A percentile compares a stretch with the other conserved stretches of the same genome.
Conservation (phyloP, 1,140 invertebrate species). For the Heterodera schachtii region DNA sequence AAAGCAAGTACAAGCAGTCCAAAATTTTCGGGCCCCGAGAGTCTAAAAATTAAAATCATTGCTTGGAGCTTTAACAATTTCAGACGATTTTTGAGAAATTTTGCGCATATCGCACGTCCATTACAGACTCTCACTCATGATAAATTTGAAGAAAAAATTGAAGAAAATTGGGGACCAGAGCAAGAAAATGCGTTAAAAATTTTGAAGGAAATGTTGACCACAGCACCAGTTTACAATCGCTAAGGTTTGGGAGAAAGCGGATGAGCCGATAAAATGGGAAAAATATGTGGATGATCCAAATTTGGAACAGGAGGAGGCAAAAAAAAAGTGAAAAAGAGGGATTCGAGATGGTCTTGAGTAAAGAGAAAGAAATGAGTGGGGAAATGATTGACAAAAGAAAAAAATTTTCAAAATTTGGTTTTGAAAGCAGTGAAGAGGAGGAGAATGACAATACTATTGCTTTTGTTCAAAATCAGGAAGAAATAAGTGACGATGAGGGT, state of each 20-base stretch:
- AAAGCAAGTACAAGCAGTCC: constrained; percentile 21
- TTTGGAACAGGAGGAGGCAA: background rate
- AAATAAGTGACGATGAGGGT: too few species aligned
- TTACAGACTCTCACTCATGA: too few species aligned
- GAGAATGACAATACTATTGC: too few species aligned
- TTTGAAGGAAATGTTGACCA: constrained; percentile 5
- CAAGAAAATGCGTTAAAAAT: constrained; percentile 24
- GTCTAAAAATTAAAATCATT: constrained; percentile 25
- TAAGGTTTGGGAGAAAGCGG: constrained; percentile 14
- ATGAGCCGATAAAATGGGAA: background rate
- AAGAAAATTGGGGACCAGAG: too few species aligned
- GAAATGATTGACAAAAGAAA: too few species aligned
- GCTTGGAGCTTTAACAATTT: background rate
- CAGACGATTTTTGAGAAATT: constrained; percentile 14
- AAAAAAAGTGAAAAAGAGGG: background rate
- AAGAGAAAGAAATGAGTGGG: too few species aligned
- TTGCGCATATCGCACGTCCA: constrained; percentile 4
- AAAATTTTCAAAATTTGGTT: too few species aligned
- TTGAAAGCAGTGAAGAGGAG: too few species aligned
- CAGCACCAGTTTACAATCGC: constrained; percentile 19
- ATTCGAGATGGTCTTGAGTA: too few species aligned
- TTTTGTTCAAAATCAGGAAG: too few species aligned
- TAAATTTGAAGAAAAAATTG: background rate
- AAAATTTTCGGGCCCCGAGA: constrained; percentile 27
- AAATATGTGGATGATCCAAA: too few species aligned